phyloP scores from a whole-genome alignment of 2,888 invertebrate species.

The Amphipyra berbera region DNA sequence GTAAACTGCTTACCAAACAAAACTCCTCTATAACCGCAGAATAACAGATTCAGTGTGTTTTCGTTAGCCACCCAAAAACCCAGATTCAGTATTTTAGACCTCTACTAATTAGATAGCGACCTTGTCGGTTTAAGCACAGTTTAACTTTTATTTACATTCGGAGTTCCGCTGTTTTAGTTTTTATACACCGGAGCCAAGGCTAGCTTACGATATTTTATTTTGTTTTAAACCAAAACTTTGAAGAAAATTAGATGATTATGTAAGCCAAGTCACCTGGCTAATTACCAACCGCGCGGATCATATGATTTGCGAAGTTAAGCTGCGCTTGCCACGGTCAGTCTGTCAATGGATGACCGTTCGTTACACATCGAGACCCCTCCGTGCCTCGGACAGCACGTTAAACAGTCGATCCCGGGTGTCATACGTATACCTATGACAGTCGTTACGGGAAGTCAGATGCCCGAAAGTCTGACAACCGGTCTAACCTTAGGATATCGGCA shows the following conservation, averaged over 20 bases:
- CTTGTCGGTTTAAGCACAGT: constrained; percentile 39
- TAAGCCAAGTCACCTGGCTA: too few relatives aligned
- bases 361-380: too few relatives aligned
- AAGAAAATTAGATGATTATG: constrained; percentile 4
- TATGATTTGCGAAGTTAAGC: too few relatives aligned
- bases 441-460: too few relatives aligned
- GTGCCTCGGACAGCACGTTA: too few relatives aligned
- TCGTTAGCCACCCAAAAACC: constrained; percentile 8
- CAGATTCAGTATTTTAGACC: constrained; percentile 15
- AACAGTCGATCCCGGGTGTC: too few relatives aligned
- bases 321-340: too few relatives aligned
- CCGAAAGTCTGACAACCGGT: too few relatives aligned
- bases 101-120: constrained; percentile 34
- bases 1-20: not conserved
- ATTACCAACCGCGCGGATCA: too few relatives aligned
- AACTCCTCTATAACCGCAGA: not conserved
- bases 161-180: constrained; percentile 37
- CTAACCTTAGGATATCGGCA: too few relatives aligned
- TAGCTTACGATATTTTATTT: constrained; percentile 26
- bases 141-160: constrained; percentile 45
- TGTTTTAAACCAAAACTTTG: not conserved
- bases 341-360: too few relatives aligned
- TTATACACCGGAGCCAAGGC: constrained; percentile 13
- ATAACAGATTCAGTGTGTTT: not conserved
- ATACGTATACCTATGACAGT: too few relatives aligned